Percentiles rank a stretch among this genome's conserved stretches.
These are phyloP conservation scores for Chrysomela aeneicollis DNA, from an alignment of 2,888 invertebrate genomes.

Conservation along the genomic window DNA sequence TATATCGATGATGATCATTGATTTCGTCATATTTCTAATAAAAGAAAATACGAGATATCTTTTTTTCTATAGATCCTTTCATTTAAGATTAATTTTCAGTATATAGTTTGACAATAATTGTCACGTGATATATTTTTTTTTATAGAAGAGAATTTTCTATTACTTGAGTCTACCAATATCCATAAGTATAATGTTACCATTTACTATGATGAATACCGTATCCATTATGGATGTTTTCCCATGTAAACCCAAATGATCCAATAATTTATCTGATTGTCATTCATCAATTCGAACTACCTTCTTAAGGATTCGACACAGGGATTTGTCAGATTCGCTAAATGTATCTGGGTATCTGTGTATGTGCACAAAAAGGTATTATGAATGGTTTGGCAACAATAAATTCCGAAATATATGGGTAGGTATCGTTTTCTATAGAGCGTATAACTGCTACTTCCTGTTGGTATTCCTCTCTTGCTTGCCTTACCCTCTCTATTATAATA, in stretches of 20 bases:
- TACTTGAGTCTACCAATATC: too few relatives aligned
- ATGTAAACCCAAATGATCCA: constrained; percentile 12
- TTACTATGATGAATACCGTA: too few relatives aligned
- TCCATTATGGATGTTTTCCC: constrained; percentile 9
- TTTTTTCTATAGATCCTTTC: too few relatives aligned
- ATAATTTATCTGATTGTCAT: constrained; percentile 44
- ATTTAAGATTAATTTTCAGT: too few relatives aligned
- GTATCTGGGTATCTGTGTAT: constrained; percentile 27
- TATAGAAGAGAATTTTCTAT: too few relatives aligned
- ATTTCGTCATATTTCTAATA: too few relatives aligned
- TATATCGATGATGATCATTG: too few relatives aligned
- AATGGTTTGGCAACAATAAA: constrained; percentile 34
- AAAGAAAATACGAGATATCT: too few relatives aligned
- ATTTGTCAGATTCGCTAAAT: constrained; percentile 44
- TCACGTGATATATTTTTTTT: too few relatives aligned
- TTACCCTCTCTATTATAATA: background rate
- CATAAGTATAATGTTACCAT: too few relatives aligned
- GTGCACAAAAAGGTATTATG: constrained; percentile 37
- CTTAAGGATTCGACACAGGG: constrained; percentile 49
- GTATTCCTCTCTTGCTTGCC: constrained; percentile 16
- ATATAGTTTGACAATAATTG: too few relatives aligned
- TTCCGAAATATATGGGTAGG: constrained; percentile 10
- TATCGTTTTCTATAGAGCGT: constrained; percentile 21
- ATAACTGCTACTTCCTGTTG: constrained; percentile 30
- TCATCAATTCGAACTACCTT: constrained; percentile 48